A percentile compares a stretch with the other conserved stretches of the same genome.
Conservation (phyloP, 2,888 invertebrate species). For the Trichacis sp. region DNA sequence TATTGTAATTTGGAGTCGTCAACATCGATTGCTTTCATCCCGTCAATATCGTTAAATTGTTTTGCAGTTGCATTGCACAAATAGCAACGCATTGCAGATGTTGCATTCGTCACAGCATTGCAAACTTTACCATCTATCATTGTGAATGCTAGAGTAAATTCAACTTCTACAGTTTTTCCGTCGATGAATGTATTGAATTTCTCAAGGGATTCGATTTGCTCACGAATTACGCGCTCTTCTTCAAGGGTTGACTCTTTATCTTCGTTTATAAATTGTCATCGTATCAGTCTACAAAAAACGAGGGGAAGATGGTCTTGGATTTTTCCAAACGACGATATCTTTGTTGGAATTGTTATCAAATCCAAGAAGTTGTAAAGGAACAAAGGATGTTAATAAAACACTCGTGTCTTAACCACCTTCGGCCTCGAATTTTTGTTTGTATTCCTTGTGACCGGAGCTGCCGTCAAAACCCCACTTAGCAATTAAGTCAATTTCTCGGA, state of each 20-base stretch:
- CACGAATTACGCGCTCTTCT: constrained; percentile 17
- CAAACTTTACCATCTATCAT: constrained; percentile 41
- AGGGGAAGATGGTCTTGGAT: constrained; percentile 10
- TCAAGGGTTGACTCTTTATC: constrained; percentile 7
- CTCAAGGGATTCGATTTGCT: constrained; percentile 21
- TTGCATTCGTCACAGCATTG: constrained; percentile 41
- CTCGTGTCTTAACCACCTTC: not conserved
- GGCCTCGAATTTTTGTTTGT: not conserved
- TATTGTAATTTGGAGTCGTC: too few relatives aligned
- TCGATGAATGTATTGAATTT: constrained; percentile 16
- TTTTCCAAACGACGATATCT: too few relatives aligned
- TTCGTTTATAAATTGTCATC: constrained; percentile 31
- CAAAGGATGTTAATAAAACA: too few relatives aligned
- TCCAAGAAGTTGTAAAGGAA: too few relatives aligned
- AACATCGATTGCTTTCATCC: not conserved
- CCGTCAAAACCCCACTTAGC: not conserved
- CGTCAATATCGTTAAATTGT: not conserved
- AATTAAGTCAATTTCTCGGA: constrained; percentile 6
- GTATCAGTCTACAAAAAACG: constrained; percentile 13
- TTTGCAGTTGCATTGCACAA: constrained; percentile 29
- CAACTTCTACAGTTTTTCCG: constrained; percentile 6
- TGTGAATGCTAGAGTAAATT: constrained; percentile 3
- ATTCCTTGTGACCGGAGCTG: too few relatives aligned
- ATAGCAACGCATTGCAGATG: constrained; percentile 36
- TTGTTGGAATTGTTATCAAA: not conserved